Evolutionary conservation across 2,888 invertebrate genomes (phyloP).

Genomic region (Formica aserva): DNA sequence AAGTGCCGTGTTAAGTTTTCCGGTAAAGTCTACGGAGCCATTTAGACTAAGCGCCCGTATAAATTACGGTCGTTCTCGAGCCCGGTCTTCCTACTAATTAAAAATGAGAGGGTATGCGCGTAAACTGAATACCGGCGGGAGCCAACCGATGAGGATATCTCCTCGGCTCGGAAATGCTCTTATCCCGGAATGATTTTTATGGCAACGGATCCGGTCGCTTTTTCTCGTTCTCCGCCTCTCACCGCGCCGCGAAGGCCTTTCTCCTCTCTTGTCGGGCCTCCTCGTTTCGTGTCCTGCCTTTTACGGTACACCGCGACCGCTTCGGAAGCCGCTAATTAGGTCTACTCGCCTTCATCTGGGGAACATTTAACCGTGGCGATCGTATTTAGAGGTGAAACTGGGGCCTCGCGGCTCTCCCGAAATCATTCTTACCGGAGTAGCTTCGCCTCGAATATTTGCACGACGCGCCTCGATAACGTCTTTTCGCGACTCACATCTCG

Average conservation of each 20-base stretch:
- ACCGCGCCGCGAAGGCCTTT: conserved; percentile 14
- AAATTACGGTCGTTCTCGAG: conserved; percentile 23
- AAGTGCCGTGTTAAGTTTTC: conserved; percentile 16
- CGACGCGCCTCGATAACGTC: not conserved
- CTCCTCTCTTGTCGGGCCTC: conserved; percentile 52
- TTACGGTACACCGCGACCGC: conserved; percentile 68
- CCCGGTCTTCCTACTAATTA: conserved; percentile 36
- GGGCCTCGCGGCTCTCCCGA: conserved; percentile 28
- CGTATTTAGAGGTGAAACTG: conserved; percentile 60
- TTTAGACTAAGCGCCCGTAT: conserved; percentile 34
- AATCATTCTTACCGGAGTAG: conserved; percentile 39
- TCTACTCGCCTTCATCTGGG: conserved; percentile 67
- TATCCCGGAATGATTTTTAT: conserved; percentile 68
- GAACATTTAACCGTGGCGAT: conserved; percentile 67
- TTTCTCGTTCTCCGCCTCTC: conserved; percentile 63
- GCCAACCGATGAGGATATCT: conserved; percentile 41
- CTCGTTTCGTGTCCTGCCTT: conserved; percentile 71
- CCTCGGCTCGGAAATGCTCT: conserved; percentile 57
- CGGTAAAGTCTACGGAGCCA: conserved; percentile 40
- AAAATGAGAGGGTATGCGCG: conserved; percentile 33
- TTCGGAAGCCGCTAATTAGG: conserved; percentile 73
- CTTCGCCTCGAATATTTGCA: conserved; percentile 5
- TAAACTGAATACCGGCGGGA: conserved; percentile 26
- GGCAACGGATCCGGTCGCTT: conserved; percentile 66
- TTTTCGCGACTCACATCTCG: conserved; percentile 16